These are phyloP conservation scores for Tenodera sinensis DNA, from an alignment of 2,888 invertebrate species.

Conservation along the genomic window DNA sequence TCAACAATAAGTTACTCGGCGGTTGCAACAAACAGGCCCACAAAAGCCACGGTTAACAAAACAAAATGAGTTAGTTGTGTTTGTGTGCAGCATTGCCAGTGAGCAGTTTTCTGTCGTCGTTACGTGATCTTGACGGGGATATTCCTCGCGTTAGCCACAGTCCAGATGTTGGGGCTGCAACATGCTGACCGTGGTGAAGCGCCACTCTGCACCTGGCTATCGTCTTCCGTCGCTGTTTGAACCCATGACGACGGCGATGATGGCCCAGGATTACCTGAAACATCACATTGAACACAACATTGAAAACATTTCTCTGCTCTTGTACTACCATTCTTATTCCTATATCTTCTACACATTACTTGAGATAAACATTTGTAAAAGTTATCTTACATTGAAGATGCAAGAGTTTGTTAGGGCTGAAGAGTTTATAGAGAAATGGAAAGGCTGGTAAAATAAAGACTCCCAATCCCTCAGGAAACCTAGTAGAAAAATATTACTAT, in stretches of 20 bases:
- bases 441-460: too few species aligned
- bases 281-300: too few species aligned
- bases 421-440: too few species aligned
- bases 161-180: background rate
- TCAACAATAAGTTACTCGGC: background rate
- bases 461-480: too few species aligned
- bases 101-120: background rate
- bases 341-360: too few species aligned
- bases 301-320: too few species aligned
- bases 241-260: background rate
- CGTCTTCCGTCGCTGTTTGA: background rate
- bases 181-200: background rate
- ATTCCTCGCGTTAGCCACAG: background rate
- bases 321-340: too few species aligned
- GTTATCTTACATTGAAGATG: too few species aligned
- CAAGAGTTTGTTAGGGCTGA: too few species aligned
- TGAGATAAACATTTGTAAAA: too few species aligned
- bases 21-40: background rate
- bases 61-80: background rate
- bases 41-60: background rate
- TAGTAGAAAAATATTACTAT: too few species aligned
- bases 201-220: background rate
- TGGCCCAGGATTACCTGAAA: background rate
- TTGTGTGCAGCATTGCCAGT: background rate
- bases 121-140: background rate